Conservation (phyloP, 2,113 vertebrate species). For the Heteronetta atricapilla region DNA sequence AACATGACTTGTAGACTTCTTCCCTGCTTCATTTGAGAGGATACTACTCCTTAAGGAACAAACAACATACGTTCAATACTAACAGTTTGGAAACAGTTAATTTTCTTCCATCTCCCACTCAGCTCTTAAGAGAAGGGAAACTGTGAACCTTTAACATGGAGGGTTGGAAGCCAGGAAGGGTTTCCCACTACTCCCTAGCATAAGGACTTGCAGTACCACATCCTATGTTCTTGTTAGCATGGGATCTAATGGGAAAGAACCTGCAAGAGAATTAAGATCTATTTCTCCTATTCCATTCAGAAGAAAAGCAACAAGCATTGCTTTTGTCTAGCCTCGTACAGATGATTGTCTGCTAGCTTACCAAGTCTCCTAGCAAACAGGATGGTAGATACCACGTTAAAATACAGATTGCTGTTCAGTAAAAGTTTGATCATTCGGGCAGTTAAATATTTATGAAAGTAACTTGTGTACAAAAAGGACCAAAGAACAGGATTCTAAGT, state of each 20-base stretch:
- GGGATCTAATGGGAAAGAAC: rapidly evolving
- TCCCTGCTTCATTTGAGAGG: not conserved
- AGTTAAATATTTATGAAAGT: not conserved
- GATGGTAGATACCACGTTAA: not conserved
- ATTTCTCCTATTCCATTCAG: rapidly evolving
- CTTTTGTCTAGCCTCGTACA: not conserved
- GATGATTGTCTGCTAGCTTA: rapidly evolving
- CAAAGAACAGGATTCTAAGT: slow-evolving; percentile 24
- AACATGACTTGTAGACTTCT: not conserved
- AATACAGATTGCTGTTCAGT: not conserved
- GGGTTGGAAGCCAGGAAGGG: not conserved
- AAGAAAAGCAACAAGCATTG: not conserved
- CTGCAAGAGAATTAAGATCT: not conserved
- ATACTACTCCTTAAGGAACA: not conserved
- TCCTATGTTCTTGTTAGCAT: rapidly evolving
- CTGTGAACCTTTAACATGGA: not conserved
- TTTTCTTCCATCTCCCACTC: not conserved
- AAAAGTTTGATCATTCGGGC: rapidly evolving
- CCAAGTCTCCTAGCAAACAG: not conserved
- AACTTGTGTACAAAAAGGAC: not conserved
- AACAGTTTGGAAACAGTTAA: not conserved
- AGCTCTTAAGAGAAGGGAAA: not conserved
- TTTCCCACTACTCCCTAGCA: not conserved
- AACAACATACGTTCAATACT: rapidly evolving
- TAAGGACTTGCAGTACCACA: not conserved